A percentile compares a stretch with the other conserved stretches of the same genome.
Evolutionary conservation across 2,113 vertebrate species (phyloP).

Genomic region (Megalops atlanticus): DNA sequence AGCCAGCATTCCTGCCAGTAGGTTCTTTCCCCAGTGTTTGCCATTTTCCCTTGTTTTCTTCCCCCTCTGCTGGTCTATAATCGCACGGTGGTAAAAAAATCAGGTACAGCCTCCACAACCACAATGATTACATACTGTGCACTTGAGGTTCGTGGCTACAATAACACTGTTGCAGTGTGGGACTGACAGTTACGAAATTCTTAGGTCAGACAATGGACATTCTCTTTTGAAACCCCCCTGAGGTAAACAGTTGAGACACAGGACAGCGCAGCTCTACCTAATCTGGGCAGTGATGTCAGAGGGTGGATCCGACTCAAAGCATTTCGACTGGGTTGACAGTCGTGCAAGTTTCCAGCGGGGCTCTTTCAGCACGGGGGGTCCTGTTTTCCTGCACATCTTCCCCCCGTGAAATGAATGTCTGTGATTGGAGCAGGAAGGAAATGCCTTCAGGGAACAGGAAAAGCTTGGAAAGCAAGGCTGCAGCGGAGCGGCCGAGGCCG

Average conservation of each 20-base stretch:
- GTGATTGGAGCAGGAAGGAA: slow-evolving; percentile 4
- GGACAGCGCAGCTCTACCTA: not conserved
- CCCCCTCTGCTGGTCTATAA: not conserved
- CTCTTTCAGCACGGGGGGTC: not conserved
- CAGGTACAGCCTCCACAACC: not conserved
- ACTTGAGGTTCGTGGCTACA: not conserved
- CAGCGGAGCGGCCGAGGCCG: not conserved
- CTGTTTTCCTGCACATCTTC: not conserved
- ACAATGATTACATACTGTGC: not conserved
- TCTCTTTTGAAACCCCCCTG: not conserved
- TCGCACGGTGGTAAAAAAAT: not conserved
- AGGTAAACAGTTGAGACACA: not conserved
- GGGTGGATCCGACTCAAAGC: not conserved
- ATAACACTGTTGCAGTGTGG: not conserved
- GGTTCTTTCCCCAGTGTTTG: not conserved
- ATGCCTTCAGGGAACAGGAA: slow-evolving; percentile 8
- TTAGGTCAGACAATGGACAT: not conserved
- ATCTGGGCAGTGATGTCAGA: not conserved
- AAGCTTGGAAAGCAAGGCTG: not conserved
- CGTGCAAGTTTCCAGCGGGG: not conserved
- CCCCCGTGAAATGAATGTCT: slow-evolving; percentile 18
- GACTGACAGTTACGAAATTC: not conserved
- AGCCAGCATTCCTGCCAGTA: not conserved
- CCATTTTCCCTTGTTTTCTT: not conserved
- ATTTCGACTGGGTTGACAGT: not conserved